These are phyloP conservation scores for Telenomus remus DNA, from an alignment of 1,140 invertebrate genomes.

Conservation along the genomic window DNA sequence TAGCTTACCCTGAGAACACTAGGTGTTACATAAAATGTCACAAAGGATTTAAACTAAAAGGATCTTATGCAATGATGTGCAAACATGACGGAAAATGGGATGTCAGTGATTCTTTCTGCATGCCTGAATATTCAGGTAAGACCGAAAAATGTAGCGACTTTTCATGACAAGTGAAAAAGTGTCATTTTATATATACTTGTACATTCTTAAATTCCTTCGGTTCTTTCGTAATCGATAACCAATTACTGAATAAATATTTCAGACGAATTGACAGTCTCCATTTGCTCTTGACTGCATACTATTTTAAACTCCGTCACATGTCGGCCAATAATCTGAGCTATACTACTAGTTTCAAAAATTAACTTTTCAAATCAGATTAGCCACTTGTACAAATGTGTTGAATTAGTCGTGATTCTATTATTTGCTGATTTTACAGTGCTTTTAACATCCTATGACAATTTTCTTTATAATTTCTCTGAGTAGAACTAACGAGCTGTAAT, in stretches of 20 bases:
- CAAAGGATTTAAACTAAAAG: constrained; percentile 75
- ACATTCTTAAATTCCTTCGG: not conserved
- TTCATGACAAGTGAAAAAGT: constrained; percentile 7
- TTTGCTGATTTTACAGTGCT: too few species aligned
- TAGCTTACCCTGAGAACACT: constrained; percentile 72
- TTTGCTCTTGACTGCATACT: not conserved
- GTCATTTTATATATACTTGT: not conserved
- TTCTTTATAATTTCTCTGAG: too few species aligned
- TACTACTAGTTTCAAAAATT: not conserved
- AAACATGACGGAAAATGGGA: constrained; percentile 76
- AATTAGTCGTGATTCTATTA: too few species aligned
- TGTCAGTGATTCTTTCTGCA: constrained; percentile 72
- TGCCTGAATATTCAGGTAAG: constrained; percentile 50
- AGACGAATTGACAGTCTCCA: not conserved
- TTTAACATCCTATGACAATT: too few species aligned
- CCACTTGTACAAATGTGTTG: too few species aligned
- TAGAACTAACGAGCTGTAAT: too few species aligned
- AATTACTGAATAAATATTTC: too few species aligned
- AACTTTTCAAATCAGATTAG: not conserved
- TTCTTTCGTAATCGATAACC: too few species aligned
- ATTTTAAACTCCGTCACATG: not conserved
- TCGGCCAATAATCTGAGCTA: not conserved
- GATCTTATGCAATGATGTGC: constrained; percentile 74
- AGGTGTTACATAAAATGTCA: constrained; percentile 78
- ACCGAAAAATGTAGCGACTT: not conserved